Evolutionary conservation across 1,140 invertebrate genomes (phyloP).

Genomic region (Seison nebaliae): DNA sequence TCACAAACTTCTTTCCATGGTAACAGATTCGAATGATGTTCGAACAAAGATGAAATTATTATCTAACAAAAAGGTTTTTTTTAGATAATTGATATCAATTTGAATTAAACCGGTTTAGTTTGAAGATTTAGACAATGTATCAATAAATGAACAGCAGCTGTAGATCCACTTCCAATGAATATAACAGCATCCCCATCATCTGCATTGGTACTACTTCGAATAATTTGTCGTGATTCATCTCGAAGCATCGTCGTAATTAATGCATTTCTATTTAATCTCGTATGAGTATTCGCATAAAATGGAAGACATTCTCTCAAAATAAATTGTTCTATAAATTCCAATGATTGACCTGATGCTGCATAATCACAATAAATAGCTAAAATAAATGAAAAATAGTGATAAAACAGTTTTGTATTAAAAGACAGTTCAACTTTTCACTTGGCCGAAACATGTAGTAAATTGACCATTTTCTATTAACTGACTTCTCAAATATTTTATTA

Average conservation of each 20-base stretch:
- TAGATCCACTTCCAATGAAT: conserved; percentile 12
- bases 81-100: not conserved
- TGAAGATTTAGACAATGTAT: conserved; percentile 12
- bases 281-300: conserved; percentile 31
- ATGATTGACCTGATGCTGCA: conserved; percentile 23
- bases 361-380: conserved; percentile 11
- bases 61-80: conserved; percentile 35
- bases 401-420: too few species aligned
- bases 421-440: too few species aligned
- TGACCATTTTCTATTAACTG: too few species aligned
- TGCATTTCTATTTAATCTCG: not conserved
- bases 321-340: conserved; percentile 64
- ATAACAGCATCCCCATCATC: conserved; percentile 14
- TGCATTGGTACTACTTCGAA: conserved; percentile 13
- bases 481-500: too few species aligned
- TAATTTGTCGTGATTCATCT: conserved; percentile 9
- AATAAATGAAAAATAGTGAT: not conserved
- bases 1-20: conserved; percentile 53
- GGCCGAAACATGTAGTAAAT: too few species aligned
- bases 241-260: conserved; percentile 8
- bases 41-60: conserved; percentile 53
- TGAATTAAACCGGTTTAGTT: not conserved
- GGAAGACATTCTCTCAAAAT: conserved; percentile 51
- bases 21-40: conserved; percentile 52
- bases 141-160: conserved; percentile 14